phyloP scores from a whole-genome alignment of 1,140 invertebrate genomes.

The Achatina immaculata region DNA sequence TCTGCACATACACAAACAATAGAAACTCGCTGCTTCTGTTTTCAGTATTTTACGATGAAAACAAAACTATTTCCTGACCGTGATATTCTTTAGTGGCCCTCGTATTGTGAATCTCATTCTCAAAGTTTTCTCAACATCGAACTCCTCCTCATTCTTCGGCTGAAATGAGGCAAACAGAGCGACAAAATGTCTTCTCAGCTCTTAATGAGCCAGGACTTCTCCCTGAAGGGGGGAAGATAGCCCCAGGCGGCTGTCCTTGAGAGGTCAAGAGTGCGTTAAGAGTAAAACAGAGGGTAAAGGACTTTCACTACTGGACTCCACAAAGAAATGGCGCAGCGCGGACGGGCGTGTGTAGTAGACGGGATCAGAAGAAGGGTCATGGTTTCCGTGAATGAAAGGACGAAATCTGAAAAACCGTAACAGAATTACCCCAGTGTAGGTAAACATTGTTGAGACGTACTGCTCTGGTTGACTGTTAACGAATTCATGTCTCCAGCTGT shows the following conservation, averaged over 20 bases:
- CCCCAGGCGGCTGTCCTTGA: conserved; percentile 4
- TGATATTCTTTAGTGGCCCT: too few relatives aligned
- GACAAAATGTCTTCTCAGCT: not conserved
- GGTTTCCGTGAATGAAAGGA: not conserved
- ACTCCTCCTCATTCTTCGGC: too few relatives aligned
- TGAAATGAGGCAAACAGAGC: not conserved
- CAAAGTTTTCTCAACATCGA: too few relatives aligned
- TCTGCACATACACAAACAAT: too few relatives aligned
- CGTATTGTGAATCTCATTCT: too few relatives aligned
- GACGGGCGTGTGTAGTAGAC: conserved; percentile 5
- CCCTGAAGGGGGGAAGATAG: not conserved
- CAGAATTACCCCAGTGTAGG: not conserved
- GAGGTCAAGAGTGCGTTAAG: conserved; percentile 10
- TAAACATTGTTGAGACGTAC: not conserved
- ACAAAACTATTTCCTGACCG: too few relatives aligned
- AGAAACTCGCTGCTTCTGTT: too few relatives aligned
- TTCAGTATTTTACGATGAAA: too few relatives aligned
- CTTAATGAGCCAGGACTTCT: not conserved
- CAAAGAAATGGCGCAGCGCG: not conserved
- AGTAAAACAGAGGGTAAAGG: conserved; percentile 14
- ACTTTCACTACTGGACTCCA: not conserved
- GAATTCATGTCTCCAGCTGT: not conserved
- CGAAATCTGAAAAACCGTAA: not conserved
- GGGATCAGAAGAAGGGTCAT: not conserved
- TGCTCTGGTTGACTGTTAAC: not conserved